Evolutionary conservation across 2,888 invertebrate genomes (phyloP).

Genomic region (Eueremaeus valkanovi): DNA sequence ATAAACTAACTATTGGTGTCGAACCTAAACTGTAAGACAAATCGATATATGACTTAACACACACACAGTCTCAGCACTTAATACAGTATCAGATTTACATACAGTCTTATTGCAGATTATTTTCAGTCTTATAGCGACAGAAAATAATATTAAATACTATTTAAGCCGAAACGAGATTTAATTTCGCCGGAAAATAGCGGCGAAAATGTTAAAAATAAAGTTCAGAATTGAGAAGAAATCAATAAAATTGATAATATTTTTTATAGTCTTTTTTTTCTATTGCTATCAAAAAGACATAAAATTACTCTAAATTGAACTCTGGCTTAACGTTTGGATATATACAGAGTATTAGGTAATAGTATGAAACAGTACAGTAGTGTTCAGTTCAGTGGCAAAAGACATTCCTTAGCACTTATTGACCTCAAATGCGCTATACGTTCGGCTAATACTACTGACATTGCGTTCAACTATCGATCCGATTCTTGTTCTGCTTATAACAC

Average conservation of each 20-base stretch:
- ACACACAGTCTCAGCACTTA: too few species aligned
- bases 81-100: neutral
- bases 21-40: neutral
- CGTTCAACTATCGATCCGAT: conserved; percentile 24
- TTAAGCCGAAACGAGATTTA: neutral
- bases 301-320: conserved; percentile 17
- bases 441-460: conserved; percentile 1
- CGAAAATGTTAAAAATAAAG: neutral
- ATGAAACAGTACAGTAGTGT: neutral
- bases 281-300: conserved; percentile 15
- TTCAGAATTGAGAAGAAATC: neutral
- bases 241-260: neutral
- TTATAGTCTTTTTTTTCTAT: neutral
- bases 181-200: neutral
- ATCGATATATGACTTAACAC: neutral
- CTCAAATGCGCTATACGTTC: neutral
- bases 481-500: neutral
- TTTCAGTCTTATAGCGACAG: neutral
- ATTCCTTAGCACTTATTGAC: conserved; percentile 30
- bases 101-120: neutral
- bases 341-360: too few species aligned
- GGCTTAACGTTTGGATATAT: neutral
- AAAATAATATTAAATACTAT: neutral
- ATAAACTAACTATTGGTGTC: neutral
- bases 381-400: conserved; percentile 17